Base-by-base conservation (phyloP, 2,113 vertebrate genomes). In the Fukomys damarensis region DNA sequence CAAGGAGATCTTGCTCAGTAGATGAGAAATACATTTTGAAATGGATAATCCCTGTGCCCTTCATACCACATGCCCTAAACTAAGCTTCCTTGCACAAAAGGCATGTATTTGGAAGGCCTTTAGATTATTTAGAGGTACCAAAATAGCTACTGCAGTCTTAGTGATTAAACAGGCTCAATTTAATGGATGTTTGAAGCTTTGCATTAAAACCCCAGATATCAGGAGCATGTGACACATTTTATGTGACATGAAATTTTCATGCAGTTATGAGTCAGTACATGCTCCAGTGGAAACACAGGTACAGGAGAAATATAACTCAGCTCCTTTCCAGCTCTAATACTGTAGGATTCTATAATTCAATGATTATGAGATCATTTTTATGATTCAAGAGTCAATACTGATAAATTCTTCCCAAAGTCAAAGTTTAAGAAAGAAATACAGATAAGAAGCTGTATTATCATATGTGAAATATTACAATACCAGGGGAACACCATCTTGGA, bases 331-430 rank as follows among this genome's bases (percentile, higher is more conserved):
- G 76, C 26, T 77, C 92, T 87, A 82, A 89, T 32, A 43, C 72
- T 93, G 95, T 90, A 93, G 43, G 92, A 82, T 63, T 93, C 93
- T 88, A 93, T 96, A 95, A 96, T 86, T 98, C 95, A 97, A 81
- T 30, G 28, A 90, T 87, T 52, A 19, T 38, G 56, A 38, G 28
- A 94, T 96, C n/a, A 56, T 89, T 97, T 96, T 94, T 93, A 97
- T 95, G 91, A 97, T 96, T 97, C 86, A 89, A 77, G 58, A 96
- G 86, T 94, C 84, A 93, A 88, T 94, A 92, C 0, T 93, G 95
- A 96, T 86, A 49, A 58, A 96, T 93, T 66, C 56, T 65, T 90
- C 86, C 59, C 91, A 90, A 96, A 96, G 54, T 32, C 77, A 91
- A 92, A 97, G 65, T 56, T 14, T 84, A 58, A 87, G 24, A 83